Percentiles rank a stretch among this genome's conserved stretches.
Evolutionary conservation across 2,888 invertebrate genomes (phyloP).

Genomic region (Tenthredo scrophulariae): DNA sequence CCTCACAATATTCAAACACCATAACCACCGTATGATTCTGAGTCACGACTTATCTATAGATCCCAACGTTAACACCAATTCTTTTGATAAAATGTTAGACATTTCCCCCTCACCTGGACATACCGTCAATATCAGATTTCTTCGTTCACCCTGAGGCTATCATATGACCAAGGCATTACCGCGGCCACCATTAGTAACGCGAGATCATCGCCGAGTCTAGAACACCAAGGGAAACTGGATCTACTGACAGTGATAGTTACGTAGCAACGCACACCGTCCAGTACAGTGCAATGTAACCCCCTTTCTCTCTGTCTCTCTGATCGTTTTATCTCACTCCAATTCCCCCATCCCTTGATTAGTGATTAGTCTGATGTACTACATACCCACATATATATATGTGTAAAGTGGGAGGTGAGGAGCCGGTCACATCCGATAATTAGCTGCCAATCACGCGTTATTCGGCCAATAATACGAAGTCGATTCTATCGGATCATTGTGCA

Average conservation of each 20-base stretch:
- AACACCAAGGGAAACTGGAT: not conserved
- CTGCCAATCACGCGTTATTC: conserved; percentile 52
- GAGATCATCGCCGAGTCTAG: conserved; percentile 56
- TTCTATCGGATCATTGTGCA: conserved; percentile 20
- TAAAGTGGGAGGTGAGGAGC: conserved; percentile 7
- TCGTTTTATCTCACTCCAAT: not conserved
- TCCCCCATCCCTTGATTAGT: not conserved
- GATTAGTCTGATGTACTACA: not conserved
- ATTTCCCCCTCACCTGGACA: not conserved
- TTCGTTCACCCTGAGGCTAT: conserved; percentile 56
- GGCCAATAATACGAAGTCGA: conserved; percentile 40
- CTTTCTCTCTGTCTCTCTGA: not conserved
- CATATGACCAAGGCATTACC: conserved; percentile 69
- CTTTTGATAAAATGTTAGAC: not conserved
- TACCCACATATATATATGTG: not conserved
- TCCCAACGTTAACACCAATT: not conserved
- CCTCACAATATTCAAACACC: not conserved
- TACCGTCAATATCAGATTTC: conserved; percentile 8
- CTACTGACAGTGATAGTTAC: conserved; percentile 7
- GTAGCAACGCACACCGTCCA: not conserved
- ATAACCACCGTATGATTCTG: not conserved
- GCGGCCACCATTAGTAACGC: conserved; percentile 69
- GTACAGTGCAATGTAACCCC: not conserved
- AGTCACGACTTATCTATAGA: conserved; percentile 2
- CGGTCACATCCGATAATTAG: conserved; percentile 47